Conservation (phyloP, 2,113 vertebrate species). For the Rhinolophus sinicus region DNA sequence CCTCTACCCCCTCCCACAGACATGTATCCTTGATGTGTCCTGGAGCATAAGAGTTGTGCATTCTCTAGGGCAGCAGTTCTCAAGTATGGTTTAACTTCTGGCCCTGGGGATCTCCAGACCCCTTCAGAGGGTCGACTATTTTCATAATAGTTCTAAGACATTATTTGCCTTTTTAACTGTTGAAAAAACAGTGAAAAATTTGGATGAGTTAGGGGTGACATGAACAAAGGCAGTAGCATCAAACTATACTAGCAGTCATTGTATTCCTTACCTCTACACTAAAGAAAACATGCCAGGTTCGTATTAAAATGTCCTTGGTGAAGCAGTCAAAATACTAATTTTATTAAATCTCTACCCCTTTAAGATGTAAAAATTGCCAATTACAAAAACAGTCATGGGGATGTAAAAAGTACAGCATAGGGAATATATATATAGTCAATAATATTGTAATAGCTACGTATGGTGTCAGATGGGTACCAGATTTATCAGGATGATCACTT, state of each 20-base stretch:
- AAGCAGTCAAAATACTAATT: not conserved
- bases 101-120: not conserved
- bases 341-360: not conserved
- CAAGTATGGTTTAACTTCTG: not conserved
- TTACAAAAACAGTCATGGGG: not conserved
- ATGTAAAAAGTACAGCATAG: not conserved
- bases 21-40: not conserved
- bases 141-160: not conserved
- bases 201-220: not conserved
- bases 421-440: not conserved
- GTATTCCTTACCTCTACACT: not conserved
- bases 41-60: not conserved
- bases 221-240: not conserved
- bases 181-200: not conserved
- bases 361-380: not conserved
- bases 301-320: not conserved
- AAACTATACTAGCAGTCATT: too few species aligned
- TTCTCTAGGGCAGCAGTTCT: not conserved
- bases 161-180: not conserved
- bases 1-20: too few species aligned
- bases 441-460: not conserved
- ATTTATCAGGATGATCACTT: not conserved
- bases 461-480: not conserved
- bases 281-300: not conserved
- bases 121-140: not conserved